phyloP scores from a whole-genome alignment of 2,888 invertebrate genomes.

The Galerucella calmariensis region DNA sequence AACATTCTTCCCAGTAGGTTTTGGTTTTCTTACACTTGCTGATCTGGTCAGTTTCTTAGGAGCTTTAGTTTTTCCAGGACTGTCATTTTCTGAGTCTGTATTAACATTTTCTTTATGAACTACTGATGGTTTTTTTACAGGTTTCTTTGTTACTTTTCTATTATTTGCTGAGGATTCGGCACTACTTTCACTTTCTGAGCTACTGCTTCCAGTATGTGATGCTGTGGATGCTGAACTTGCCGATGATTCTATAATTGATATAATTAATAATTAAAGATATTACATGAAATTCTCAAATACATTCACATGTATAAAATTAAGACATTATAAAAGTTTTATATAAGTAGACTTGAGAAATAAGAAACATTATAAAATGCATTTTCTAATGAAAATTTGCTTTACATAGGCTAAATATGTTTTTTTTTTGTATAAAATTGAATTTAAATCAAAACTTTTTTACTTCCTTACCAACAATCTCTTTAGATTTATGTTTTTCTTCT shows the following conservation, averaged over 20 bases:
- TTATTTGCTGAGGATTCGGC: conserved; percentile 52
- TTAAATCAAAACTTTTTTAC: conserved; percentile 2
- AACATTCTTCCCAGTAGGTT: conserved; percentile 70
- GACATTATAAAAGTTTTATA: too few species aligned
- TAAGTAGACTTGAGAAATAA: too few species aligned
- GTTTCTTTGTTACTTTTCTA: conserved; percentile 54
- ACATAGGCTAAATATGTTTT: too few species aligned
- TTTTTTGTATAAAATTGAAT: too few species aligned
- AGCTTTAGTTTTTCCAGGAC: conserved; percentile 53
- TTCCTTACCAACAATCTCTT: conserved; percentile 57
- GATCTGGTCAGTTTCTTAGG: conserved; percentile 76
- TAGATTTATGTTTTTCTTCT: conserved; percentile 64
- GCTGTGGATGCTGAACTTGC: conserved; percentile 63
- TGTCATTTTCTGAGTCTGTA: conserved; percentile 60
- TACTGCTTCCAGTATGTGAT: conserved; percentile 57
- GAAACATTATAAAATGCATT: too few species aligned
- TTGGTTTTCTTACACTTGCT: conserved; percentile 75
- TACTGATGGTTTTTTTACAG: conserved; percentile 57
- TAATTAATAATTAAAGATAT: neutral
- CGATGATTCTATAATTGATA: conserved; percentile 56
- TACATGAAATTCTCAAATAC: neutral
- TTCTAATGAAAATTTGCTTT: too few species aligned
- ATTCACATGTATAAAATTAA: too few species aligned
- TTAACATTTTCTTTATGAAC: conserved; percentile 51
- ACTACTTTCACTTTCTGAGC: conserved; percentile 57